Evolutionary conservation across 2,113 vertebrate genomes (phyloP), one percentile per base, ranked within the genome.

Genomic region (Nyctibius bracteatus): DNA sequence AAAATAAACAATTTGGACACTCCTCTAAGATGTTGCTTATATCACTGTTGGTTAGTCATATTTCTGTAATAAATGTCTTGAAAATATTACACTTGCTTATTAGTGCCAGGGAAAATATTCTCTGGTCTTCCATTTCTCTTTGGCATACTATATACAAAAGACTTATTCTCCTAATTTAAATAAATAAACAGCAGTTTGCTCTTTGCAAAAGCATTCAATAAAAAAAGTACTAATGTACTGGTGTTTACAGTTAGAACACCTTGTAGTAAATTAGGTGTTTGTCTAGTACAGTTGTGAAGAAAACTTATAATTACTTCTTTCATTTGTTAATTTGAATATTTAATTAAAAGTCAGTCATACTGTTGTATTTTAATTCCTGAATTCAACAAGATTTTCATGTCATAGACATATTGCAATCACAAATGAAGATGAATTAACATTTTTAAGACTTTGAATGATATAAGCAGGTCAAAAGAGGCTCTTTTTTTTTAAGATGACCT

Each of bases 231-330:
- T 90, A 25, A 71, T 5, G 14, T 61, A 80, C 55, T 88, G 20
- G 8, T 71, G 67, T 93, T 96, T 97, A 49, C 72, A 87, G 17
- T 84, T 51, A 67, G 33, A 86, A 31, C 1, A 27, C 57, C 41
- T 86, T 84, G 31, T 70, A 91, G 54, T 86, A 97, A 96, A 95
- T 94, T 79, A 81, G 37, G 57, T 39, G 24, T 46, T 94, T 86
- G 11, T 85, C 16, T 51, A 70, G 19, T 61, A 13, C 7, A 59
- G 55, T 39, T 92, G 10, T 30, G 47, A 71, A 86, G 30, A 70
- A 66, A 92, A 62, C 21, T 71, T 75, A 79, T 39, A 82, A 81
- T 74, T 55, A 47, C 21, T 47, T 55, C 44, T 62, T 49, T 66
- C 58, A 9, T 54, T 55, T 92, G 37, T 87, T 75, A 35, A 80